Evolutionary conservation across 2,888 invertebrate genomes (phyloP).

Genomic region (Rhogogaster chlorosoma): DNA sequence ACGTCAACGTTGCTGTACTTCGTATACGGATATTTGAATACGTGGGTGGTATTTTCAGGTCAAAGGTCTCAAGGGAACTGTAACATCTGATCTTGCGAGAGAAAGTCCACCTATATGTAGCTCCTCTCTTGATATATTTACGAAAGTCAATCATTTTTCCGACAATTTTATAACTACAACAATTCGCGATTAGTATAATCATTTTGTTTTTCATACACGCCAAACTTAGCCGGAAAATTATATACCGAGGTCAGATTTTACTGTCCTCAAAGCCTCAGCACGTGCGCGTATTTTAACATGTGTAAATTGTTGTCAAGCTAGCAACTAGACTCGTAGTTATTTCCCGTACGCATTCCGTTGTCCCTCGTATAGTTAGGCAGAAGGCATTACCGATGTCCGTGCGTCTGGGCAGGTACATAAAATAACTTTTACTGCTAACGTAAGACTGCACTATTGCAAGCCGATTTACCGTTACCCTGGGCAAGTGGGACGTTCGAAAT

Average conservation of each 20-base stretch:
- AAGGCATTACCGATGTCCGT: constrained; percentile 15
- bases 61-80: neutral
- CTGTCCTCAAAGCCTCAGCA: neutral
- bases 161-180: neutral
- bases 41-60: neutral
- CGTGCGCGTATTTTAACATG: neutral
- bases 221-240: neutral
- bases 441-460: constrained; percentile 36
- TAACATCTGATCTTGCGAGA: neutral
- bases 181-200: neutral
- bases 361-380: neutral
- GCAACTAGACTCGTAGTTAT: constrained; percentile 15
- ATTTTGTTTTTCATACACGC: neutral
- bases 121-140: too few species aligned
- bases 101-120: neutral
- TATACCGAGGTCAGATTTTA: neutral
- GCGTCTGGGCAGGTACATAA: constrained; percentile 34
- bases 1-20: neutral
- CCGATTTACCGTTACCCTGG: constrained; percentile 15
- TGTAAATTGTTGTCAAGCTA: constrained; percentile 23
- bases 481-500: constrained; percentile 20
- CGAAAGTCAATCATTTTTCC: too few species aligned
- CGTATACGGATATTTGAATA: neutral
- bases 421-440: constrained; percentile 43
- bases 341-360: constrained; percentile 24